phyloP scores from a whole-genome alignment of 1,140 invertebrate species.

The Brachystomella parvula region DNA sequence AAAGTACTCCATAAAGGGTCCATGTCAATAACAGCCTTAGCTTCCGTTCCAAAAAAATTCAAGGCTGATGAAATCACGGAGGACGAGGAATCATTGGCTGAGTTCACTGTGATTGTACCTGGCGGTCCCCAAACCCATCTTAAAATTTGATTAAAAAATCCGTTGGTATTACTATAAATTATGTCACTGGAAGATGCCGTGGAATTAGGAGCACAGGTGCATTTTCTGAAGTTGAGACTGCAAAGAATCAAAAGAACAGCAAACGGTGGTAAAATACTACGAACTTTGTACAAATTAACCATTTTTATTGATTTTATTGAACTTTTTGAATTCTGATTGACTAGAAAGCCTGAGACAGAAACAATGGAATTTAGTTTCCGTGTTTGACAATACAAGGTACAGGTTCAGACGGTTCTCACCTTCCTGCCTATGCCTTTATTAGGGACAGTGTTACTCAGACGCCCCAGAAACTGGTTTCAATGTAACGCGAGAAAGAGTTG shows the following conservation, averaged over 20 bases:
- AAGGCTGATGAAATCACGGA: background rate
- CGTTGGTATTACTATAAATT: background rate
- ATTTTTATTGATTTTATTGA: background rate
- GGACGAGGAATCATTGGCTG: background rate
- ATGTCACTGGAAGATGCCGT: background rate
- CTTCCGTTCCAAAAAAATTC: too few species aligned
- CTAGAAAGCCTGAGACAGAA: too few species aligned
- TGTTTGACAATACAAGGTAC: too few species aligned
- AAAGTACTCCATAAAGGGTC: background rate
- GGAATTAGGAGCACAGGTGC: background rate
- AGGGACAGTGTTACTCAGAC: too few species aligned
- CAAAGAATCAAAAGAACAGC: background rate
- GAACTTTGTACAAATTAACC: background rate
- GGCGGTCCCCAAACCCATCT: background rate
- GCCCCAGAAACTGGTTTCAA: too few species aligned
- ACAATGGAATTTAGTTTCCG: too few species aligned
- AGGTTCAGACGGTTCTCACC: too few species aligned
- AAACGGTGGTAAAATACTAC: background rate
- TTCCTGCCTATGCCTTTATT: too few species aligned
- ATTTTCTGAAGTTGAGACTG: too few species aligned
- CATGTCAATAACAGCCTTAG: background rate
- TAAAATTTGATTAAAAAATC: background rate
- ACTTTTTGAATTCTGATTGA: too few species aligned
- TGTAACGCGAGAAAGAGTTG: too few species aligned
- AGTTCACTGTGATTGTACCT: background rate